Evolutionary conservation across 1,140 invertebrate species (phyloP).

Genomic region (Caenorhabditis latens): DNA sequence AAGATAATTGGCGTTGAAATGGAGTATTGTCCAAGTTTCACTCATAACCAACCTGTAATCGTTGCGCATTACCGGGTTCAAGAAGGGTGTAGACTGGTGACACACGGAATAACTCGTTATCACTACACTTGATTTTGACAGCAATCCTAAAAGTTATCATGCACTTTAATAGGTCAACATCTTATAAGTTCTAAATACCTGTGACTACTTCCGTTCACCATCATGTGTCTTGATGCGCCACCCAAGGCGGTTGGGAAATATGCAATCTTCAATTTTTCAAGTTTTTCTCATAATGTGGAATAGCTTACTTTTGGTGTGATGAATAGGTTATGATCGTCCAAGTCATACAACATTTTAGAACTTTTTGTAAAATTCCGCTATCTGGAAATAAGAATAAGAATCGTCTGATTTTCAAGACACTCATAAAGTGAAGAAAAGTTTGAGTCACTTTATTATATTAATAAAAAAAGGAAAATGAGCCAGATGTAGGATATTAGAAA

Average conservation of each 20-base stretch:
- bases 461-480: neutral
- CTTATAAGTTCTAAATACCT: neutral
- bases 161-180: neutral
- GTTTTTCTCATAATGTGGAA: neutral
- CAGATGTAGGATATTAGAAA: slow-evolving; percentile 23
- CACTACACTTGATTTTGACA: slow-evolving; percentile 59
- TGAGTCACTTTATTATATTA: neutral
- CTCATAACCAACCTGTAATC: slow-evolving; percentile 55
- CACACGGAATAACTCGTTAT: slow-evolving; percentile 59
- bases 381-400: neutral
- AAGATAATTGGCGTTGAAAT: neutral
- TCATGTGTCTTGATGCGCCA: slow-evolving; percentile 59
- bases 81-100: slow-evolving; percentile 56
- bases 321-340: slow-evolving; percentile 56
- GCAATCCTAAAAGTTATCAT: slow-evolving; percentile 18
- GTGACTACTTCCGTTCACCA: slow-evolving; percentile 58
- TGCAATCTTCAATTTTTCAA: neutral
- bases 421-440: too few species aligned
- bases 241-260: slow-evolving; percentile 48
- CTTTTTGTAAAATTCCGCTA: neutral
- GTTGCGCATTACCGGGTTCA: slow-evolving; percentile 52
- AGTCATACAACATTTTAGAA: slow-evolving; percentile 57
- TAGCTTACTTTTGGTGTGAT: slow-evolving; percentile 36
- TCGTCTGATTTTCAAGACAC: neutral
- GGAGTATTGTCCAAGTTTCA: neutral